Conservation (phyloP, 1,140 invertebrate genomes). For the Brachionus sp. region DNA sequence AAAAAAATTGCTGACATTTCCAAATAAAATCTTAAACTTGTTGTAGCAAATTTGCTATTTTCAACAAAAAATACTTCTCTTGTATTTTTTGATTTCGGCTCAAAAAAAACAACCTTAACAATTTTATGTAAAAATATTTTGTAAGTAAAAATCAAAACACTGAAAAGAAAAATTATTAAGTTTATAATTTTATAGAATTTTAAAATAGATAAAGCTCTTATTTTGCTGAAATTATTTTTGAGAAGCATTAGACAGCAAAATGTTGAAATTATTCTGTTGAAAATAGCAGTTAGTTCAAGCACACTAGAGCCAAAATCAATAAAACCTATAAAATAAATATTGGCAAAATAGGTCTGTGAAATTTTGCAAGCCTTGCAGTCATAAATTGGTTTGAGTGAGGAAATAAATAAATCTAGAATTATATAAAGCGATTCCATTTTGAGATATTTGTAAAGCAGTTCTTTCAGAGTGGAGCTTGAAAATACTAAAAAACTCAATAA, state of each 20-base stretch:
- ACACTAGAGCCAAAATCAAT: neutral
- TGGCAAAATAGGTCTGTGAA: neutral
- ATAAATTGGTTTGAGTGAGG: neutral
- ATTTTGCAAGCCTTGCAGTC: neutral
- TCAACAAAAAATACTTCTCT: neutral
- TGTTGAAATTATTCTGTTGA: neutral
- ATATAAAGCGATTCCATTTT: neutral
- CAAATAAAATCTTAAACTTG: neutral
- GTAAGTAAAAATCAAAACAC: neutral
- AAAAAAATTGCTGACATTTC: neutral
- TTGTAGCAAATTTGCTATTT: neutral
- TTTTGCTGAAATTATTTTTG: neutral
- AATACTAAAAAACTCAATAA: neutral
- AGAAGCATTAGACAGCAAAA: neutral
- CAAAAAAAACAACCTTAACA: neutral
- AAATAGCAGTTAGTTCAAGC: neutral
- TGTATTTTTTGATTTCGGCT: neutral
- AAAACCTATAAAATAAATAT: neutral
- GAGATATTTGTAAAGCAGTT: neutral
- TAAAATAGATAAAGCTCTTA: neutral
- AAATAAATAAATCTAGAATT: neutral
- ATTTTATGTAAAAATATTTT: neutral
- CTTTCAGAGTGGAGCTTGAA: neutral
- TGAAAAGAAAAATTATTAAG: neutral
- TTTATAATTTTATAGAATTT: neutral